Conservation (phyloP, 2,888 invertebrate species). For the Phyto melanocephala region DNA sequence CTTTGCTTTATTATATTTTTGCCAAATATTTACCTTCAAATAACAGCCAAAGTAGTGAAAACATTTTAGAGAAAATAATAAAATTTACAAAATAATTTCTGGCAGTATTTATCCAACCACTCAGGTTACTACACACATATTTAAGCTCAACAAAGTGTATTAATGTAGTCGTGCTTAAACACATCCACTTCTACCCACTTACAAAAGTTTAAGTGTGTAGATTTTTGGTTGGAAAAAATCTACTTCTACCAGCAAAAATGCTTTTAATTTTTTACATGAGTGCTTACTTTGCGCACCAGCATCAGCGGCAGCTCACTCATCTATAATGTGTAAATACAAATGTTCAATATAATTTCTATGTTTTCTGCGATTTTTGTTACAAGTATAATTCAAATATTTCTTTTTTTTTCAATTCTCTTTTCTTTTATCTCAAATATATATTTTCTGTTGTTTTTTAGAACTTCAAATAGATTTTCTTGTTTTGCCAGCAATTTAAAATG, state of each 20-base stretch:
- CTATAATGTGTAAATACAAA: conserved; percentile 52
- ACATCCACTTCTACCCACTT: conserved; percentile 7
- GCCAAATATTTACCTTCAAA: conserved; percentile 25
- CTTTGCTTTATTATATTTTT: background rate
- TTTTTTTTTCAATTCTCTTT: background rate
- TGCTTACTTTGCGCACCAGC: conserved; percentile 53
- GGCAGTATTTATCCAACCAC: conserved; percentile 36
- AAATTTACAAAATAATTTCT: conserved; percentile 14
- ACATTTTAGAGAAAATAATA: background rate
- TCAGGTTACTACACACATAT: conserved; percentile 11
- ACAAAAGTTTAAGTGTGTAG: background rate
- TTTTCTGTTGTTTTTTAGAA: conserved; percentile 1
- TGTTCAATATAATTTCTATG: conserved; percentile 44
- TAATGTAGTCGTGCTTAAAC: background rate
- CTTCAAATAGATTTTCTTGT: conserved; percentile 28
- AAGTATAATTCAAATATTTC: conserved; percentile 21
- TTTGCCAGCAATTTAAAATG: conserved; percentile 28
- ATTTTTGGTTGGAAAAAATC: conserved; percentile 23
- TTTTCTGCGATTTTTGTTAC: background rate
- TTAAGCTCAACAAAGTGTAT: background rate
- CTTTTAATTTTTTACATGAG: conserved; percentile 61
- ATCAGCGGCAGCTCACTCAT: conserved; percentile 20
- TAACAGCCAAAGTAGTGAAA: background rate
- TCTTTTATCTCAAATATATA: conserved; percentile 1
- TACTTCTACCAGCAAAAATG: conserved; percentile 32